Percentiles rank a stretch among this genome's conserved stretches.
phyloP scores from a whole-genome alignment of 2,113 vertebrate genomes.

The Choloepus hoffmanni region DNA sequence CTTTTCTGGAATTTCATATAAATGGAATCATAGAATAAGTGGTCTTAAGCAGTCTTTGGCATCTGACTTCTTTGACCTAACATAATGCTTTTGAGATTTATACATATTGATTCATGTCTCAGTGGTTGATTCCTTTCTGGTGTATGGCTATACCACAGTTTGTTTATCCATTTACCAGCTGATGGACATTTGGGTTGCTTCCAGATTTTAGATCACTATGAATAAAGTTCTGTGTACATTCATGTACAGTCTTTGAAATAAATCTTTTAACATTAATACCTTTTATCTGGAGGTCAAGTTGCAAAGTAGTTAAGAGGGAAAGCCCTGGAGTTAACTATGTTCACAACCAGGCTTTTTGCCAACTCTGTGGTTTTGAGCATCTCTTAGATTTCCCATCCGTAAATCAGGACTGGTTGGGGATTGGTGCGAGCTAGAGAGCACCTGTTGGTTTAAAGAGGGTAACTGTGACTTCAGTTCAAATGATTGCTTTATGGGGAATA shows the following conservation, averaged over 20 bases:
- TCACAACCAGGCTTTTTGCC: background rate
- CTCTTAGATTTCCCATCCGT: background rate
- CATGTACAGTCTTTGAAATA: conserved; percentile 39
- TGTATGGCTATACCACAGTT: background rate
- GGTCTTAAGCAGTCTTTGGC: conserved; percentile 1
- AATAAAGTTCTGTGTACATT: conserved; percentile 18
- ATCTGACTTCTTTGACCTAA: conserved; percentile 19
- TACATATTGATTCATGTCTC: background rate
- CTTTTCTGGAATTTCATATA: conserved; percentile 41
- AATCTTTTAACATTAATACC: background rate
- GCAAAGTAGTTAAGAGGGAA: background rate
- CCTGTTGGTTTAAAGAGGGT: background rate
- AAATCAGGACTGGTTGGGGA: background rate
- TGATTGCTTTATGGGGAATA: background rate
- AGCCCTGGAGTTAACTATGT: background rate
- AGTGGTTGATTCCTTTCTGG: background rate
- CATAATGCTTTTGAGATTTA: conserved; percentile 6
- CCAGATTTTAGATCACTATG: conserved; percentile 17
- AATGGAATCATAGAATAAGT: background rate
- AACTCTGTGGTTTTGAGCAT: background rate
- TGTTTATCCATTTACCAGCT: background rate
- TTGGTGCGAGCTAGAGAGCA: background rate
- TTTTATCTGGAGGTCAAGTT: conserved; percentile 56
- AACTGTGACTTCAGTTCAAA: background rate
- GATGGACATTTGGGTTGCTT: conserved; percentile 18